phyloP scores from a whole-genome alignment of 2,888 invertebrate genomes.

The Eurytoma adleriae region DNA sequence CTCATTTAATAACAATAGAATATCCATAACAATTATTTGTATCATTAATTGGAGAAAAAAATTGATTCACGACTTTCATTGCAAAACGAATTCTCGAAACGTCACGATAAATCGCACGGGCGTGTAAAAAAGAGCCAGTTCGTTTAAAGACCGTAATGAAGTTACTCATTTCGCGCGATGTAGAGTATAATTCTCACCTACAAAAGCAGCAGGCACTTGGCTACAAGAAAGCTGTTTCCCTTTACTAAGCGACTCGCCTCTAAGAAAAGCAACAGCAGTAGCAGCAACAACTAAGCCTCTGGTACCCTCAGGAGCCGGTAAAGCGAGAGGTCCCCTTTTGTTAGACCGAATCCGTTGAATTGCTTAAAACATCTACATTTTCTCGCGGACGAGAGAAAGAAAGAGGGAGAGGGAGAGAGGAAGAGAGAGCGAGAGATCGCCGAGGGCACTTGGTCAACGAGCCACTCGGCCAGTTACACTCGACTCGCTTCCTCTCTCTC shows the following conservation, averaged over 20 bases:
- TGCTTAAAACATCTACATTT: slow-evolving; percentile 46
- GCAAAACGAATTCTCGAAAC: no score
- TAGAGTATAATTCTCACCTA: slow-evolving; percentile 1
- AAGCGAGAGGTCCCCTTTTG: slow-evolving; percentile 5
- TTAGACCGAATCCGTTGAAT: slow-evolving; percentile 24
- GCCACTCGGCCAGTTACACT: slow-evolving; percentile 49
- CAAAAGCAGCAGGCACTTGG: neutral
- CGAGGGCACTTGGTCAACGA: slow-evolving; percentile 56
- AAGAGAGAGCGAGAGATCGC: slow-evolving; percentile 5
- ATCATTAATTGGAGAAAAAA: no score
- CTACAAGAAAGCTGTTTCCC: neutral
- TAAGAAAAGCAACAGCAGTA: neutral
- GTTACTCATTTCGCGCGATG: no score
- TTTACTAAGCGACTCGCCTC: neutral
- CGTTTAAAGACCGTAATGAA: no score
- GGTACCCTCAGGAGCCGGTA: neutral
- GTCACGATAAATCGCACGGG: no score
- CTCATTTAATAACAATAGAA: no score
- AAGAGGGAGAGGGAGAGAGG: neutral
- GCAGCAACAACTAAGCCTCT: neutral
- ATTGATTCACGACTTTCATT: no score
- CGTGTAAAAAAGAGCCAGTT: no score
- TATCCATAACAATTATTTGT: no score
- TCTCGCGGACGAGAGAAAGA: slow-evolving; percentile 19
- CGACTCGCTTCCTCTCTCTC: slow-evolving; percentile 56